These are phyloP conservation scores for Xiphias gladius DNA, from an alignment of 2,113 vertebrate species.

Conservation along the genomic window DNA sequence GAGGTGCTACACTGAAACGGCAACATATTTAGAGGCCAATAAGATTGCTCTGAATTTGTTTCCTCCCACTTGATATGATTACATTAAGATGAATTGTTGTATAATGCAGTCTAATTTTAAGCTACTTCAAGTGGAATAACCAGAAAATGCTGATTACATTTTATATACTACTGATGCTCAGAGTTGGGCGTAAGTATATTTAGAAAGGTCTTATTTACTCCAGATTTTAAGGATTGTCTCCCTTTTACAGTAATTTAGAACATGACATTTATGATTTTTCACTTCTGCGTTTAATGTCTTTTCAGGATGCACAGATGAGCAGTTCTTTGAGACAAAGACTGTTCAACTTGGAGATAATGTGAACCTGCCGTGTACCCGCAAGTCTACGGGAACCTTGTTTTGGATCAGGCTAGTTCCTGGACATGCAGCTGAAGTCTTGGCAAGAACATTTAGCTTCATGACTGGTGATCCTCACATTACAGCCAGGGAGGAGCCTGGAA, in stretches of 20 bases:
- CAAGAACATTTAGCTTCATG: background rate
- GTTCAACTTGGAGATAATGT: conserved; percentile 42
- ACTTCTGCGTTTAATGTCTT: background rate
- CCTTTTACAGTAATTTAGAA: background rate
- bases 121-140: background rate
- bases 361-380: conserved; percentile 18
- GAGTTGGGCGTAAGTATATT: conserved; percentile 46
- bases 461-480: background rate
- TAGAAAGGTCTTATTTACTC: background rate
- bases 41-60: background rate
- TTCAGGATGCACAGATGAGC: conserved; percentile 29
- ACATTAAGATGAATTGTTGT: conserved; percentile 6
- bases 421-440: conserved; percentile 25
- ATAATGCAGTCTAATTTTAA: fast-evolving
- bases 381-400: background rate
- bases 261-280: background rate
- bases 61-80: conserved; percentile 55
- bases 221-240: background rate
- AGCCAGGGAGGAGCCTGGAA: background rate
- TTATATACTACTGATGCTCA: conserved; percentile 34
- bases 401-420: conserved; percentile 61
- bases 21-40: conserved; percentile 41
- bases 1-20: conserved; percentile 3
- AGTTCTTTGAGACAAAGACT: background rate
- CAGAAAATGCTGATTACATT: conserved; percentile 44